Conservation (phyloP, 2,888 invertebrate genomes). For the Physocephala rufipes region DNA sequence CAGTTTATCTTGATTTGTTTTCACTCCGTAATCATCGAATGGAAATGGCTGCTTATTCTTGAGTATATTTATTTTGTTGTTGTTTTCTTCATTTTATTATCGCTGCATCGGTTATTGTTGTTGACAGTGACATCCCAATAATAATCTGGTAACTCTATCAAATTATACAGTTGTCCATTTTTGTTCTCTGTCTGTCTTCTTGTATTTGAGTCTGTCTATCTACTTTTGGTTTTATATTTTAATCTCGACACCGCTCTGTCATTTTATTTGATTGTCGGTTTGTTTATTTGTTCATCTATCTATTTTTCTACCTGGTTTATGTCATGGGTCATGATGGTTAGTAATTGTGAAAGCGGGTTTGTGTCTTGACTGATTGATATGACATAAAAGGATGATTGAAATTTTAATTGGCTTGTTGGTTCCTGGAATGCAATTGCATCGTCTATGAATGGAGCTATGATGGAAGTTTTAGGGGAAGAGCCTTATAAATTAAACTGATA, state of each 20-base stretch:
- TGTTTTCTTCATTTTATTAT: background rate
- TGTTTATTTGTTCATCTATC: background rate
- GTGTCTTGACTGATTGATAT: too few species aligned
- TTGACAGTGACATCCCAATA: conserved; percentile 44
- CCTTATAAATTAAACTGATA: too few species aligned
- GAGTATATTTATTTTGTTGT: background rate
- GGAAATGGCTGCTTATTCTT: conserved; percentile 23
- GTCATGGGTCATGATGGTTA: background rate
- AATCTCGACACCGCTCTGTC: too few species aligned
- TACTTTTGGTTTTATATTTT: too few species aligned
- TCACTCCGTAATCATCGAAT: conserved; percentile 31
- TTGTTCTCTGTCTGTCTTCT: background rate
- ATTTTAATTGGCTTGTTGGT: too few species aligned
- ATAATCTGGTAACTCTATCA: conserved; percentile 31
- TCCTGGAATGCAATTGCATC: too few species aligned
- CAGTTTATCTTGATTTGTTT: conserved; percentile 18
- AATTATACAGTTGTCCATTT: background rate
- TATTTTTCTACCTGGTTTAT: background rate
- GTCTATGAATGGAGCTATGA: too few species aligned
- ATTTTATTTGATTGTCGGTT: too few species aligned
- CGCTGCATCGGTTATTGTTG: conserved; percentile 16
- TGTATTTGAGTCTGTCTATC: conserved; percentile 2
- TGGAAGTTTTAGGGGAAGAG: too few species aligned
- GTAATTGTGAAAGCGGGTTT: background rate
- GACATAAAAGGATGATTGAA: too few species aligned